phyloP scores from a whole-genome alignment of 2,113 vertebrate genomes.

The Struthidea cinerea region DNA sequence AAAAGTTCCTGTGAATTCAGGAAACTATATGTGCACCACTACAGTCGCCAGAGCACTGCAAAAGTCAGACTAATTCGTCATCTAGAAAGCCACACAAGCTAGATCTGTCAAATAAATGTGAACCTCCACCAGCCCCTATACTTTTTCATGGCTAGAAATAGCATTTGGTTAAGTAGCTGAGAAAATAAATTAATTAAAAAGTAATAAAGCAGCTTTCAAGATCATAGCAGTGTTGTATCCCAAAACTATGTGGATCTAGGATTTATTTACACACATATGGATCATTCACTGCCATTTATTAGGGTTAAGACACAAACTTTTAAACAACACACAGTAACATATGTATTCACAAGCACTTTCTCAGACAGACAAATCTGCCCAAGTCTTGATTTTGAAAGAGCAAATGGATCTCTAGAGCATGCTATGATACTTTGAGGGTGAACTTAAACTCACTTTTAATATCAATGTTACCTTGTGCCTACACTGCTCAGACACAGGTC shows the following conservation, averaged over 20 bases:
- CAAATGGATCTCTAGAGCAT: neutral
- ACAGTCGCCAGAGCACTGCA: neutral
- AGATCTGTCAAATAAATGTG: neutral
- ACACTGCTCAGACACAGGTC: neutral
- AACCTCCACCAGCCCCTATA: neutral
- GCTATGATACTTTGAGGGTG: neutral
- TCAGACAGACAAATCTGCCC: neutral
- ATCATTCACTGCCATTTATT: neutral
- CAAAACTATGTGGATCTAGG: neutral
- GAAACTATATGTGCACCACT: neutral
- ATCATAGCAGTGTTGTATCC: neutral
- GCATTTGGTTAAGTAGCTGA: neutral
- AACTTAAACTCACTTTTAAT: neutral
- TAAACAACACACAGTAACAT: neutral
- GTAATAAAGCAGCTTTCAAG: neutral
- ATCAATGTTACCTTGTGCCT: neutral
- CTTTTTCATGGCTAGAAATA: neutral
- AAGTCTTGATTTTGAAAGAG: neutral
- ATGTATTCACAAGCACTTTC: neutral
- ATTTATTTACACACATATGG: neutral
- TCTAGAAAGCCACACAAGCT: neutral
- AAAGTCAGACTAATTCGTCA: slow-evolving; percentile 23
- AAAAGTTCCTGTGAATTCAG: neutral
- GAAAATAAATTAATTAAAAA: neutral
- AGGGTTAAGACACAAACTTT: neutral